Percentiles rank a stretch among this genome's conserved stretches.
phyloP scores from a whole-genome alignment of 2,113 vertebrate genomes.

The Tetrao urogallus region DNA sequence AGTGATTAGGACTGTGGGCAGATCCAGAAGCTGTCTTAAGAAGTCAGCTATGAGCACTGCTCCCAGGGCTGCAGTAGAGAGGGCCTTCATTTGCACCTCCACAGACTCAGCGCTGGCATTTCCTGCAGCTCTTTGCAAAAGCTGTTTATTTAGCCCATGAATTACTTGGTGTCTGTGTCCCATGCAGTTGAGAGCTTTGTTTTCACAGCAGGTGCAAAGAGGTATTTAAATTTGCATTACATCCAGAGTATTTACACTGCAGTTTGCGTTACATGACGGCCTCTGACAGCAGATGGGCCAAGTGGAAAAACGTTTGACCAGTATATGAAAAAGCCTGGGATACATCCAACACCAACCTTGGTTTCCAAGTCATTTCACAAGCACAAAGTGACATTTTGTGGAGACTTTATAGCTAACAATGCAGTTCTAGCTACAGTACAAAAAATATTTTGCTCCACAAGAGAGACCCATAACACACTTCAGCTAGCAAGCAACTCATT shows the following conservation, averaged over 20 bases:
- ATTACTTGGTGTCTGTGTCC: background rate
- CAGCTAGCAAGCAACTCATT: background rate
- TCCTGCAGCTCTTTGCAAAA: background rate
- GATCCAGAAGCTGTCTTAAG: background rate
- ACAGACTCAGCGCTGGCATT: background rate
- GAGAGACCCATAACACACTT: constrained; percentile 12
- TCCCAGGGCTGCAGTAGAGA: background rate
- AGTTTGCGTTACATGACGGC: constrained; percentile 44
- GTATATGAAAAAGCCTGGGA: constrained; percentile 27
- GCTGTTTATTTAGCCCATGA: background rate
- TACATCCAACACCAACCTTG: constrained; percentile 41
- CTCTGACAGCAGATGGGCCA: constrained; percentile 60
- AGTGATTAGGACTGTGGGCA: background rate
- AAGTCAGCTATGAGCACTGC: background rate
- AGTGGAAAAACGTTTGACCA: background rate
- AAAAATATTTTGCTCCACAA: constrained; percentile 43
- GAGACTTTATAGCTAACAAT: constrained; percentile 41
- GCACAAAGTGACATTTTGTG: constrained; percentile 35
- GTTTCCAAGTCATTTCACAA: constrained; percentile 63
- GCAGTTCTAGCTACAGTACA: constrained; percentile 12
- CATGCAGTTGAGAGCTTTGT: background rate
- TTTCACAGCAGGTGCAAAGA: constrained; percentile 54
- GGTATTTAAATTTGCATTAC: constrained; percentile 49
- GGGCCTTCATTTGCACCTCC: background rate
- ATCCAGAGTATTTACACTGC: constrained; percentile 12